Evolutionary conservation across 2,113 vertebrate species (phyloP), one percentile per base, ranked within the genome.

Genomic region (Apaloderma vittatum): DNA sequence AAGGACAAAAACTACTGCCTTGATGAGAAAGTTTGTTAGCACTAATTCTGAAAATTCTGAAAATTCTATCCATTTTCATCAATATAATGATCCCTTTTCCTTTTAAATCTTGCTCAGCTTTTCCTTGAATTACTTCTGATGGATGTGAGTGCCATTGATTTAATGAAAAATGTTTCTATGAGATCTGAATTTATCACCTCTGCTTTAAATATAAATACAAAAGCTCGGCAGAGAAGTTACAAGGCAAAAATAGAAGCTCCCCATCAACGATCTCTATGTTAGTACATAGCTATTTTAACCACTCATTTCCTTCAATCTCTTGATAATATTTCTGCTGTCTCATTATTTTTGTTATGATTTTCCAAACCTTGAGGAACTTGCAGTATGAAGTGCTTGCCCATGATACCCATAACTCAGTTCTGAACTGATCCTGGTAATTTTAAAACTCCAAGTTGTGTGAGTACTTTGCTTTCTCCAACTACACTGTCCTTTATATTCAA

Each of bases 151-250:
- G 22, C 20, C 43, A 63, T 6, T 63, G 51, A 77, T 30, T 86
- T 58, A 3, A 94, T 9, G 52, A 67, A 71, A 88, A 88, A 74
- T 4, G 5, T 71, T 86, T 76, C 66, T 37, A 52, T 61, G 1
- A 4, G 62, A 87, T 81, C n/a, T 58, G 54, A 83, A 90, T 95
- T 92, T 91, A n/a, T 55, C 78, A 92, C 30, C 59, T 77, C 67
- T 37, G 15, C 77, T 76, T 90, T 86, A 80, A 74, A 87, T 73
- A 63, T 27, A 58, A 90, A 71, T 27, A 32, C 62, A 55, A 71
- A 84, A 92, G 68, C 29, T 22, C 14, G 85, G 57, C 57, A 73
- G 57, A 46, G 79, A 70, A 88, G 29, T 57, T 78, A 55, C 48
- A 29, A 78, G 79, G 46, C 61, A 90, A 71, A 94, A 92, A 46